These are phyloP conservation scores for Cerceris ruficornis DNA, from an alignment of 2,888 invertebrate genomes.

Conservation along the genomic window DNA sequence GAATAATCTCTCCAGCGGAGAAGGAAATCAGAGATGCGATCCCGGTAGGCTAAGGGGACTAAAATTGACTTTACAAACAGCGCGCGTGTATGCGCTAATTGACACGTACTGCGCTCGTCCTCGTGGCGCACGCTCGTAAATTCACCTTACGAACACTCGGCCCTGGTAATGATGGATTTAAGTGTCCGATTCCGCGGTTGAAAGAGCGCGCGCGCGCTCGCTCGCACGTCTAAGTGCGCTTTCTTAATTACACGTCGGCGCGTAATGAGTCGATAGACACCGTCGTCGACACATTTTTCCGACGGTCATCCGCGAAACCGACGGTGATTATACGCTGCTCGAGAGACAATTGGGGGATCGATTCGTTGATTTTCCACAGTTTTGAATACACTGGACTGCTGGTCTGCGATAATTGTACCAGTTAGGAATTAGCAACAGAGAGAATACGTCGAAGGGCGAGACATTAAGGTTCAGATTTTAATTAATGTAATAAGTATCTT, in stretches of 20 bases:
- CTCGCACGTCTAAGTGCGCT: not conserved
- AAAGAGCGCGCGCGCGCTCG: not conserved
- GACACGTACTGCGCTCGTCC: conserved; percentile 12
- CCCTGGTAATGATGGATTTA: not conserved
- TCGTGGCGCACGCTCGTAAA: conserved; percentile 26
- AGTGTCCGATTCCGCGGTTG: not conserved
- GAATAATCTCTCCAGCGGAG: conserved; percentile 1
- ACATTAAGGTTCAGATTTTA: too few species aligned
- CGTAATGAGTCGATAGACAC: too few species aligned
- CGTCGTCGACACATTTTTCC: not conserved
- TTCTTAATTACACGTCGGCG: not conserved
- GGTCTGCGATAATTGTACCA: too few species aligned
- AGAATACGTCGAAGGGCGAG: too few species aligned
- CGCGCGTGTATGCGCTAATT: conserved; percentile 14
- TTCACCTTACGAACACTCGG: conserved; percentile 8
- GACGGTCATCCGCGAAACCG: not conserved
- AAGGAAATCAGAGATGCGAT: conserved; percentile 16
- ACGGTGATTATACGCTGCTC: too few species aligned
- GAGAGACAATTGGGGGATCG: too few species aligned
- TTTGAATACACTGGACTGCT: too few species aligned
- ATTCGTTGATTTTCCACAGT: too few species aligned
- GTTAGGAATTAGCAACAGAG: too few species aligned
- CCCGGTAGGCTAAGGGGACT: not conserved
- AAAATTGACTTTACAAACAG: conserved; percentile 27
- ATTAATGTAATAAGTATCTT: too few species aligned